Evolutionary conservation across 2,113 vertebrate genomes (phyloP).

Genomic region (Megaceryle maxima): DNA sequence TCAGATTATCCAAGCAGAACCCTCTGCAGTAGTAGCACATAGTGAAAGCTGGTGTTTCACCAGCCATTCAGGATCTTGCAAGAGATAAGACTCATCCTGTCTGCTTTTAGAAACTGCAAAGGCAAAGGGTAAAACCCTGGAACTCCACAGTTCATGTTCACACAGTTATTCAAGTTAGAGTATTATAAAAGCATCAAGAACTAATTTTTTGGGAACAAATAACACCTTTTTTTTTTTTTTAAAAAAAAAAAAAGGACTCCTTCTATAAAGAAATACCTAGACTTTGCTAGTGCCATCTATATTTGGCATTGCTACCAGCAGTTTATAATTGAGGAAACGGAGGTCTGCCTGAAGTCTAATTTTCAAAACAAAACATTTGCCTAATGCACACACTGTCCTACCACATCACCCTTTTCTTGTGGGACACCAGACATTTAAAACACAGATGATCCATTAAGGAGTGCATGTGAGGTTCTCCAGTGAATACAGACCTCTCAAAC

Average conservation of each 20-base stretch:
- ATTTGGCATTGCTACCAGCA: not conserved
- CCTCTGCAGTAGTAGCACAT: not conserved
- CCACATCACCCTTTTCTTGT: not conserved
- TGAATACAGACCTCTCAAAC: not conserved
- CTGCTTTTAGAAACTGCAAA: not conserved
- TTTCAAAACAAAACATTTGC: not conserved
- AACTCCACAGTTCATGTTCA: not conserved
- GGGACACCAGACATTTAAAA: not conserved
- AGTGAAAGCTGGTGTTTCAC: not conserved
- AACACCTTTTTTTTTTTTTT: not conserved
- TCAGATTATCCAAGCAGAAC: not conserved
- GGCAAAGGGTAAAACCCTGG: not conserved
- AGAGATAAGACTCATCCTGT: not conserved
- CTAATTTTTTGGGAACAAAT: not conserved
- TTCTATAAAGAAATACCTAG: not conserved
- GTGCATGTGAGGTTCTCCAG: not conserved
- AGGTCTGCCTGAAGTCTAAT: not conserved
- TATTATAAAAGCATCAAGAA: not conserved
- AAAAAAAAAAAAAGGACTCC: not conserved
- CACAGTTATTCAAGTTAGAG: not conserved
- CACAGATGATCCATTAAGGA: not conserved
- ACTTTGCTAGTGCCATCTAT: not conserved
- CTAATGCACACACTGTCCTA: not conserved
- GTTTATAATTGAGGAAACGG: not conserved
- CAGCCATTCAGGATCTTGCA: not conserved